Evolutionary conservation across 2,888 invertebrate genomes (phyloP).

Genomic region (Sphaerolaimus hirsutus): DNA sequence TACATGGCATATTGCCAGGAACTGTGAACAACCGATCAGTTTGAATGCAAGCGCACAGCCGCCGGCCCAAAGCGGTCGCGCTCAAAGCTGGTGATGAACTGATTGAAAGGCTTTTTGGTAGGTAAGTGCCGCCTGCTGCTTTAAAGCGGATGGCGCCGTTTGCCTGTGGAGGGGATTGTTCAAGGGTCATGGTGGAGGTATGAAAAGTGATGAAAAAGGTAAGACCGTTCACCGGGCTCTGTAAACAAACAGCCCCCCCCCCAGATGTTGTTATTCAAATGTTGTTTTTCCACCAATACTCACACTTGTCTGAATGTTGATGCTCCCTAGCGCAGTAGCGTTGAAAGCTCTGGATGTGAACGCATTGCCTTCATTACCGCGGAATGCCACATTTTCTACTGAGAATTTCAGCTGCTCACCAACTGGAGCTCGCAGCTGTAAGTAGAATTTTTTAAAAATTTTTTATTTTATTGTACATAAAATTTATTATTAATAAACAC

Average conservation of each 20-base stretch:
- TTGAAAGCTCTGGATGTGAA: neutral
- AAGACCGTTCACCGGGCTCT: too few relatives aligned
- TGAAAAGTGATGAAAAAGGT: too few relatives aligned
- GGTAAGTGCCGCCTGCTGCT: too few relatives aligned
- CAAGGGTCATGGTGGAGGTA: too few relatives aligned
- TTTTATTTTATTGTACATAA: too few relatives aligned
- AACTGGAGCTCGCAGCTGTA: slow-evolving; percentile 3
- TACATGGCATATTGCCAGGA: slow-evolving; percentile 1
- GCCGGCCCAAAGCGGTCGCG: neutral
- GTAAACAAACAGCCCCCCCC: too few relatives aligned
- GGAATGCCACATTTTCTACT: slow-evolving; percentile 1
- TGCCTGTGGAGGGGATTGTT: too few relatives aligned
- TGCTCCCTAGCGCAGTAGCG: neutral
- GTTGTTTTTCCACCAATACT: too few relatives aligned
- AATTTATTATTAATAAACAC: neutral
- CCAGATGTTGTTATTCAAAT: too few relatives aligned
- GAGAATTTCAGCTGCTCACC: neutral
- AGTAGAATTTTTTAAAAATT: too few relatives aligned
- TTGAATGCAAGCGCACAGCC: neutral
- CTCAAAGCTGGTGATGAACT: neutral
- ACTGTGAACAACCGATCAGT: neutral
- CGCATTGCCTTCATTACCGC: slow-evolving; percentile 5
- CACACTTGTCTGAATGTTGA: neutral
- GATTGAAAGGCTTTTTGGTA: too few relatives aligned
- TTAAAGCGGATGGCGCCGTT: too few relatives aligned